A percentile compares a stretch with the other conserved stretches of the same genome.
These are phyloP conservation scores for Ladona fulva DNA, from an alignment of 1,140 invertebrate genomes.

Conservation along the genomic window DNA sequence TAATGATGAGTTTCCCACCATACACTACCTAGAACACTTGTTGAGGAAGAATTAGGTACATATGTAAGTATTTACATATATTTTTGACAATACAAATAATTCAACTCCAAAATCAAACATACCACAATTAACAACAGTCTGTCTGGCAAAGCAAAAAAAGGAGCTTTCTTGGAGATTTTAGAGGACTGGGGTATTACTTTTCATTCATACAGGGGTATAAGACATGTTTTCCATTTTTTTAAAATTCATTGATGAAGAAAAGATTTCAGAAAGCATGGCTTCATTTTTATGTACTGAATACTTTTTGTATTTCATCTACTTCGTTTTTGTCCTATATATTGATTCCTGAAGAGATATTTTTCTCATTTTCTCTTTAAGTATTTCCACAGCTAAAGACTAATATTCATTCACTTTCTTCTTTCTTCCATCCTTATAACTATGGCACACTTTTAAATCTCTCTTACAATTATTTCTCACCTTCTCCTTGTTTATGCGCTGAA, in stretches of 20 bases:
- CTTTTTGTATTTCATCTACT: not conserved
- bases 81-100: not conserved
- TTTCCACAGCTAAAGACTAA: no score
- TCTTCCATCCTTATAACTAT: no score
- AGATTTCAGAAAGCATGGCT: no score
- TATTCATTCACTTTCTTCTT: no score
- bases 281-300: no score
- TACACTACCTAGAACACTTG: not conserved
- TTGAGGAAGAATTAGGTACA: conserved; percentile 1
- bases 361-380: not conserved
- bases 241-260: not conserved
- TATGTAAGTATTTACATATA: not conserved
- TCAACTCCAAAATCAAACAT: not conserved
- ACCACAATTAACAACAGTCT: not conserved
- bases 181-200: not conserved
- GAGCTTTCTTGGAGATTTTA: not conserved
- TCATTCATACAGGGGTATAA: conserved; percentile 6
- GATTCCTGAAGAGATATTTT: not conserved
- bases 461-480: no score
- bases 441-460: no score
- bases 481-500: no score
- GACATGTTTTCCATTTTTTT: not conserved
- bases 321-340: not conserved
- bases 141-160: not conserved
- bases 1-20: not conserved